phyloP scores from a whole-genome alignment of 2,888 invertebrate species.

The Drosophila anomalata region DNA sequence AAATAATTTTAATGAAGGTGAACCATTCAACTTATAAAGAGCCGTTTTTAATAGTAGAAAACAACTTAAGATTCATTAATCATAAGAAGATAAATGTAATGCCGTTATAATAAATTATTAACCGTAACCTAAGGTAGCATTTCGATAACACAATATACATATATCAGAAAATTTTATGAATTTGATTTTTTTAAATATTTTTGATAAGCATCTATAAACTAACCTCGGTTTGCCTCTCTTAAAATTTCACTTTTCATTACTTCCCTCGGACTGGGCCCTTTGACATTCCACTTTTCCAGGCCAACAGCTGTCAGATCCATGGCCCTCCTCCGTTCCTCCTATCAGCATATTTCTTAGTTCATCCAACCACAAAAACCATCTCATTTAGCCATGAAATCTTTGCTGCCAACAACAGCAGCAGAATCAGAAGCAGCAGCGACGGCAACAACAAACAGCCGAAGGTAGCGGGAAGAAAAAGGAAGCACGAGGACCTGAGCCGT shows the following conservation, averaged over 20 bases:
- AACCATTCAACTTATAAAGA: slow-evolving; percentile 8
- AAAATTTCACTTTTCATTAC: slow-evolving; percentile 51
- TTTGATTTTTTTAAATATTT: neutral
- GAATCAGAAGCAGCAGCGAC: slow-evolving; percentile 20
- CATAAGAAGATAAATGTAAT: no score
- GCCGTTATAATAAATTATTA: no score
- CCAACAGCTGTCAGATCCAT: slow-evolving; percentile 61
- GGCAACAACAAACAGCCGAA: slow-evolving; percentile 26
- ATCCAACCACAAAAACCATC: slow-evolving; percentile 72
- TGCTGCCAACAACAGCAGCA: slow-evolving; percentile 43
- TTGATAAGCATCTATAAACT: slow-evolving; percentile 14
- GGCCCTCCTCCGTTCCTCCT: slow-evolving; percentile 33
- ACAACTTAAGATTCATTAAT: neutral
- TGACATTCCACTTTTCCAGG: slow-evolving; percentile 51
- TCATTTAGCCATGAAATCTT: slow-evolving; percentile 78
- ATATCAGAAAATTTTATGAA: no score
- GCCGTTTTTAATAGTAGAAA: neutral
- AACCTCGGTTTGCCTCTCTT: slow-evolving; percentile 15
- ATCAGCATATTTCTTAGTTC: slow-evolving; percentile 53
- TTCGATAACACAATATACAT: no score
- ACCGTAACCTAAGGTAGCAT: no score
- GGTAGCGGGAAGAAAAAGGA: slow-evolving; percentile 22
- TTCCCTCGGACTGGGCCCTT: slow-evolving; percentile 42
- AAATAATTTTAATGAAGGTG: slow-evolving; percentile 41
- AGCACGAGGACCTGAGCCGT: slow-evolving; percentile 58